Evolutionary conservation across 2,113 vertebrate genomes (phyloP).

Genomic region (Dasypus novemcinctus): DNA sequence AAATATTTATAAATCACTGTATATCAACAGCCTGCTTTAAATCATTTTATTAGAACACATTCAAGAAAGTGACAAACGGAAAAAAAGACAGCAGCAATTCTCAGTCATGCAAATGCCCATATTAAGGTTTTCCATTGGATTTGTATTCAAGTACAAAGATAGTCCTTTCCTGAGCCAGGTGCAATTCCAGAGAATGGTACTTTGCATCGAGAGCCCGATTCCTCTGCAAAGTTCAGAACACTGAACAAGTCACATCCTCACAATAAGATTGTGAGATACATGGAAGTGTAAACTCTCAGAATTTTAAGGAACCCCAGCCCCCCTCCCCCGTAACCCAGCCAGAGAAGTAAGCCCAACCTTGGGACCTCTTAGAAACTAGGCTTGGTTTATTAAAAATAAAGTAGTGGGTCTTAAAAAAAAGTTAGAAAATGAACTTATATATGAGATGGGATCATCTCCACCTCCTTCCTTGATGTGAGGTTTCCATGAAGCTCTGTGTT

Average conservation of each 20-base stretch:
- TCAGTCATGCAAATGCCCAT: conserved; percentile 78
- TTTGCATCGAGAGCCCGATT: conserved; percentile 52
- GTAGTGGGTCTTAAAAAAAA: conserved; percentile 68
- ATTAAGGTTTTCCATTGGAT: conserved; percentile 74
- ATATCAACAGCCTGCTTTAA: conserved; percentile 81
- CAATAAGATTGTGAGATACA: conserved; percentile 72
- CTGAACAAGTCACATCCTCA: conserved; percentile 77
- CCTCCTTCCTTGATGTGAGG: conserved; percentile 41
- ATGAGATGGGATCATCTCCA: conserved; percentile 54
- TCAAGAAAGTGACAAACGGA: conserved; percentile 79
- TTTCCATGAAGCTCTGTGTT: conserved; percentile 47
- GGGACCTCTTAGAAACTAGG: conserved; percentile 68
- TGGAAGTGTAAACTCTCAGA: conserved; percentile 76
- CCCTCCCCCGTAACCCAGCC: conserved; percentile 65
- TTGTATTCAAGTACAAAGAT: conserved; percentile 79
- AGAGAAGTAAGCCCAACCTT: conserved; percentile 58
- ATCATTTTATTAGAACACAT: conserved; percentile 82
- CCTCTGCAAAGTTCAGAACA: conserved; percentile 77
- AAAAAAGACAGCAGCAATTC: conserved; percentile 78
- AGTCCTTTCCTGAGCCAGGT: conserved; percentile 80
- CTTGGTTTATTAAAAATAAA: conserved; percentile 76
- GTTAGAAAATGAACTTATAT: conserved; percentile 72
- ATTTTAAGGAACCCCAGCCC: conserved; percentile 58
- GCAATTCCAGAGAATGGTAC: conserved; percentile 73
- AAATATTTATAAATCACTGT: conserved; percentile 79